Evolutionary conservation across 1,140 invertebrate genomes (phyloP).

Genomic region (Dufourea novaeangliae): DNA sequence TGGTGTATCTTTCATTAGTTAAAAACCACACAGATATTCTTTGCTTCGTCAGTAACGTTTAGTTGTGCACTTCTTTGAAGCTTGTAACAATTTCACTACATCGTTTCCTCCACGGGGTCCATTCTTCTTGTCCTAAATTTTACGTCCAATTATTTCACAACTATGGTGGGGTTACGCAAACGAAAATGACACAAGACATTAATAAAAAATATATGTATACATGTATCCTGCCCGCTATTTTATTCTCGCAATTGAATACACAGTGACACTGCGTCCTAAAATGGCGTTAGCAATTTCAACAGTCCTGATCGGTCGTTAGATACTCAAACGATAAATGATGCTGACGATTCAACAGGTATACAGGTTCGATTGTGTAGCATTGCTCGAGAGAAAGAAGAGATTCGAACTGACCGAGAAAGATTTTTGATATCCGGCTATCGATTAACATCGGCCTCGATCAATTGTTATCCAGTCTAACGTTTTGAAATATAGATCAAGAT

Average conservation of each 20-base stretch:
- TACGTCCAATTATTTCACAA: neutral
- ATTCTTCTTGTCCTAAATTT: neutral
- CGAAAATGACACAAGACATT: neutral
- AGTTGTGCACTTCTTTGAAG: neutral
- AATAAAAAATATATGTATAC: slow-evolving; percentile 9
- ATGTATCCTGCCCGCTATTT: neutral
- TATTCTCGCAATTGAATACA: neutral
- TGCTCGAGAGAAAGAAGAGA: neutral
- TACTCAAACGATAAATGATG: slow-evolving; percentile 15
- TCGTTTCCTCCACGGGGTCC: neutral
- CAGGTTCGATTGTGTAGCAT: neutral
- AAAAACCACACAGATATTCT: too few species aligned
- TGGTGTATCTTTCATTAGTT: too few species aligned
- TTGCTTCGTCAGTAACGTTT: too few species aligned
- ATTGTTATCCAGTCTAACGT: neutral
- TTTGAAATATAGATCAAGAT: neutral
- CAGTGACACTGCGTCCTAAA: neutral
- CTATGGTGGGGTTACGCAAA: neutral
- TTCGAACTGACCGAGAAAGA: slow-evolving; percentile 3
- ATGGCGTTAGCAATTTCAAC: slow-evolving; percentile 9
- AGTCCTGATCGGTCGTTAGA: neutral
- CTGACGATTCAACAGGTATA: neutral
- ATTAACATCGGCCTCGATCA: neutral
- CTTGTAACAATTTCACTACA: neutral
- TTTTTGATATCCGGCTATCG: neutral